Conservation (phyloP, 2,113 vertebrate genomes). For the Furnarius figulus region DNA sequence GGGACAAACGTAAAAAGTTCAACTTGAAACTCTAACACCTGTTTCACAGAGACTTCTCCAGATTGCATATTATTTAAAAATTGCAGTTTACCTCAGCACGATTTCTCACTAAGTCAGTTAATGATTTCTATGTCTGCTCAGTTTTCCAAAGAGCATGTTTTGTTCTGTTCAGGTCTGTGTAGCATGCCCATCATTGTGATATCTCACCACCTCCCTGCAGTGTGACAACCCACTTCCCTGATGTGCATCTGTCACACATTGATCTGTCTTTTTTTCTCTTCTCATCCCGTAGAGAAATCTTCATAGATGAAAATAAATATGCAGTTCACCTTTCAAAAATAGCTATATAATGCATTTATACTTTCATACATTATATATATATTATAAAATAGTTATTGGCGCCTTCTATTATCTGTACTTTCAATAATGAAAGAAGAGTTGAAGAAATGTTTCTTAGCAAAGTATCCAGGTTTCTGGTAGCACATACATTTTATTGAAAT, state of each 20-base stretch:
- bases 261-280: slow-evolving; percentile 1
- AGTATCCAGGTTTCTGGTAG: neutral
- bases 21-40: slow-evolving; percentile 58
- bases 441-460: neutral
- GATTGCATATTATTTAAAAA: slow-evolving; percentile 56
- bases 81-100: slow-evolving; percentile 1
- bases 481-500: neutral
- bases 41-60: slow-evolving; percentile 51
- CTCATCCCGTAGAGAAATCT: neutral
- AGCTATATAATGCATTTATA: slow-evolving; percentile 4
- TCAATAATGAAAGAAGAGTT: neutral
- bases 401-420: neutral
- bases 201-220: slow-evolving; percentile 32
- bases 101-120: slow-evolving; percentile 19
- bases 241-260: slow-evolving; percentile 28
- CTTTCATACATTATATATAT: neutral
- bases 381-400: neutral
- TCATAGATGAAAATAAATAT: slow-evolving; percentile 3
- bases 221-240: slow-evolving; percentile 27
- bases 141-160: neutral
- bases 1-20: slow-evolving; percentile 57
- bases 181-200: neutral
- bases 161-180: slow-evolving; percentile 13
- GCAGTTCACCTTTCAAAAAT: neutral
- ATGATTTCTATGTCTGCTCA: neutral